Base-by-base conservation (phyloP, 2,888 invertebrate genomes). In the Rugalucina vietnamica region DNA sequence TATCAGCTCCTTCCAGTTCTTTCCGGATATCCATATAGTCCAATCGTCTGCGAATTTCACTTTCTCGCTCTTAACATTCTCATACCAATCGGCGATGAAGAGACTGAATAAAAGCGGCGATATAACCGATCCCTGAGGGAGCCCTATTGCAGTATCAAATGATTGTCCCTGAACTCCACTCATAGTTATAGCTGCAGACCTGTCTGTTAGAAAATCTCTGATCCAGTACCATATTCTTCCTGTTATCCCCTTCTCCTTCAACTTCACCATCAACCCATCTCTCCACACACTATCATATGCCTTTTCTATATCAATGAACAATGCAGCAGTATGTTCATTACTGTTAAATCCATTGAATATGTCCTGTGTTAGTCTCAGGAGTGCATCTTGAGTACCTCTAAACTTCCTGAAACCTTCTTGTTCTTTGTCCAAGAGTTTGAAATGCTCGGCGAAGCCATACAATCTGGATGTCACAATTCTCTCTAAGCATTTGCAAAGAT, bases 231-330 rank as follows among this genome's bases (percentile, higher is more conserved):
- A n/a, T n/a, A n/a, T n/a, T n/a, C n/a, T n/a, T n/a, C n/a, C n/a
- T n/a, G n/a, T 49, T 27, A 79, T 72, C 2, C 84, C 80, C n/a
- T 65, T 37, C 36, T 36, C 43, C 1, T 57, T 1, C n/a, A 81
- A 14, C 36, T 81, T 81, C 12, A 74, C 54, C 43, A 84, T 29
- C 18, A 84, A 34, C 10, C 84, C 78, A 18, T 76, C 72, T n/a
- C 78, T 39, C 84, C 81, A 84, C 12, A 81, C 76, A 65, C 65
- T 36, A n/a, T n/a, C n/a, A n/a, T n/a, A n/a, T n/a, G n/a, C n/a
- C n/a, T n/a, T n/a, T n/a, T n/a, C n/a, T n/a, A 80, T 37, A 36
- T 84, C 84, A n/a, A 84, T 18, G 39, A 76, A 60, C 21, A 60
- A 29, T 4, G 65, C 60, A 27, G 43, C 29, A 27, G 75, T 54